Base-by-base conservation (phyloP, 2,797 vertebrate genomes). In the Spizella passerina region DNA sequence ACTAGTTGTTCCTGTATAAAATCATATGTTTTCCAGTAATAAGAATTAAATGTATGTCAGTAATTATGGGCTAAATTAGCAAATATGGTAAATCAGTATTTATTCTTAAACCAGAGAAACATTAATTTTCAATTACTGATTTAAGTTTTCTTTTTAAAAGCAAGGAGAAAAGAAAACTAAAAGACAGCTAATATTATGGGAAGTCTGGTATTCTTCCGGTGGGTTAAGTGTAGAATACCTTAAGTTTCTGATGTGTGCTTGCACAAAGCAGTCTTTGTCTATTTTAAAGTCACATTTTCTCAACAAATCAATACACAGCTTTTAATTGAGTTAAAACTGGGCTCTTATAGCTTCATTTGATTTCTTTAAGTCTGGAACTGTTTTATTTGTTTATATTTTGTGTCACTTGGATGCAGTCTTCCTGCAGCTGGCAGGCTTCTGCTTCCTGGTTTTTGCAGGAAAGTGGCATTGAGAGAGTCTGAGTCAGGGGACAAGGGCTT, bases 181-280 rank as follows among this genome's bases (percentile, higher is more conserved):
- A 95, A 88, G 82, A 69, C 64, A 93, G 46, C 30, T 80, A 44
- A n/a, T 88, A 27, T 95, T 83, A 82, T 2, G 5, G 55, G 49
- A 90, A 87, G 90, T 72, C 82, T 97, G 63, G 23, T 90, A 43
- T 93, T 94, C 44, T 92, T 97, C 90, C 13, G 0, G 60, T 93
- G 65, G 39, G 70, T 71, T 65, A 70, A 79, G n/a, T 22, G 20
- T 86, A 59, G 36, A 47, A 7, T 90, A 69, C 86, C n/a, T 90
- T 55, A 55, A 23, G 55, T 68, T 77, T 46, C 39, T 83, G 44
- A 24, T 7, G 5, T 56, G 21, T 64, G 20, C 66, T 64, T 90
- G 24, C 69, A 73, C 43, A 91, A 82, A 78, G 30, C 53, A 61
- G 53, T 21, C 39, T 83, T 83, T 85, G 44, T 83, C 56, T 80